A percentile compares a stretch with the other conserved stretches of the same genome.
phyloP scores from a whole-genome alignment of 2,797 vertebrate genomes.

The Melanotaenia trifasciata region DNA sequence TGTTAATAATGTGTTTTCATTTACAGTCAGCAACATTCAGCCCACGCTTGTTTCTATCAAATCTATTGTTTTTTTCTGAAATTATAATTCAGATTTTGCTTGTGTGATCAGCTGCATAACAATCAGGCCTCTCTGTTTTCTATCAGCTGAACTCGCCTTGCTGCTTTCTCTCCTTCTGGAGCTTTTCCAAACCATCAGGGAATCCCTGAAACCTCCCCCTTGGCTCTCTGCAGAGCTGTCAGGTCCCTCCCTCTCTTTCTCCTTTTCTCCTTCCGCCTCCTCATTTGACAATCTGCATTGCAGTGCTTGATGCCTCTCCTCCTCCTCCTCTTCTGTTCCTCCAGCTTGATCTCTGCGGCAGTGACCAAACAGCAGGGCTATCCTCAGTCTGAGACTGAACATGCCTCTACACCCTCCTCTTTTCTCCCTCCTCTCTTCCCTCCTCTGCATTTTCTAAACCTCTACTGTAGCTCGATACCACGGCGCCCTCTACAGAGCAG shows the following conservation, averaged over 20 bases:
- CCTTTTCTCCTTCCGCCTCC: conserved; percentile 1
- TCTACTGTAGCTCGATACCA: neutral
- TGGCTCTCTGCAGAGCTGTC: conserved; percentile 41
- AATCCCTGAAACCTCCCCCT: conserved; percentile 41
- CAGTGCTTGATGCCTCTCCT: conserved; percentile 31
- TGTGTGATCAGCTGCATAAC: neutral
- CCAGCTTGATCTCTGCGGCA: conserved; percentile 54
- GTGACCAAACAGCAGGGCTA: conserved; percentile 31
- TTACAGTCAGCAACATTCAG: no score
- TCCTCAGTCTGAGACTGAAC: conserved; percentile 27
- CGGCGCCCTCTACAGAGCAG: conserved; percentile 2
- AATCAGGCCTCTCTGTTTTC: neutral
- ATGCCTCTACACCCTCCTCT: conserved; percentile 6
- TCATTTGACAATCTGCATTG: conserved; percentile 61
- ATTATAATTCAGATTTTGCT: no score
- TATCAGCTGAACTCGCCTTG: neutral
- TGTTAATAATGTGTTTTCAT: no score
- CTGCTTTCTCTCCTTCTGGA: conserved; percentile 23
- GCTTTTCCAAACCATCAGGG: conserved; percentile 40
- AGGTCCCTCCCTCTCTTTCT: neutral
- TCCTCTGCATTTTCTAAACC: neutral
- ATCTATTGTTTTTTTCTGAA: neutral
- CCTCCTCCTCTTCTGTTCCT: neutral
- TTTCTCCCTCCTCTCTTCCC: neutral
- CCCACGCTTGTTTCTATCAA: no score